A percentile compares a stretch with the other conserved stretches of the same genome.
Conservation (phyloP, 1,140 invertebrate species). For the Whitmania pigra region DNA sequence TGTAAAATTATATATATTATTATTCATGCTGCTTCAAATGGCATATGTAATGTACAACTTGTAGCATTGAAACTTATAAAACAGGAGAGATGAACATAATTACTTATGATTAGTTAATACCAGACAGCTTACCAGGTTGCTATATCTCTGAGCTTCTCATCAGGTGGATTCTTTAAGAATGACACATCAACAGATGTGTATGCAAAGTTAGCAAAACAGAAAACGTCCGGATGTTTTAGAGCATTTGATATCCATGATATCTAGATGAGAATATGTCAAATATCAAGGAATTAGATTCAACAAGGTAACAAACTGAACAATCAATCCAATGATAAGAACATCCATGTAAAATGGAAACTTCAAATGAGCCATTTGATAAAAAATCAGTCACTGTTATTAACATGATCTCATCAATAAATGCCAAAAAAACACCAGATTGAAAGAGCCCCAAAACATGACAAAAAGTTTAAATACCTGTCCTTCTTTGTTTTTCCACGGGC, state of each 20-base stretch:
- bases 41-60: no score
- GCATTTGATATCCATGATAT: slow-evolving; percentile 73
- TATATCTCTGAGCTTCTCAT: slow-evolving; percentile 79
- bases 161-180: slow-evolving; percentile 77
- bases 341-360: neutral
- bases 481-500: slow-evolving; percentile 80
- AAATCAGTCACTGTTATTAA: neutral
- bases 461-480: slow-evolving; percentile 48
- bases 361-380: neutral
- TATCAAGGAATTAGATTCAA: neutral
- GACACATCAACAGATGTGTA: slow-evolving; percentile 72
- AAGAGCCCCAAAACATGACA: no score
- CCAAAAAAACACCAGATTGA: no score
- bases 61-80: no score
- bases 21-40: no score
- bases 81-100: no score
- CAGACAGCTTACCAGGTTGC: slow-evolving; percentile 56
- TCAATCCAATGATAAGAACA: neutral
- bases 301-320: neutral
- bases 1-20: no score
- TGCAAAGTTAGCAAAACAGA: slow-evolving; percentile 81
- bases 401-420: no score
- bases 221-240: slow-evolving; percentile 71
- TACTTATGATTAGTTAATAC: no score
- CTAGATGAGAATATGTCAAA: slow-evolving; percentile 44